These are phyloP conservation scores for Octonoba sinensis DNA, from an alignment of 2,888 invertebrate species.

Conservation along the genomic window DNA sequence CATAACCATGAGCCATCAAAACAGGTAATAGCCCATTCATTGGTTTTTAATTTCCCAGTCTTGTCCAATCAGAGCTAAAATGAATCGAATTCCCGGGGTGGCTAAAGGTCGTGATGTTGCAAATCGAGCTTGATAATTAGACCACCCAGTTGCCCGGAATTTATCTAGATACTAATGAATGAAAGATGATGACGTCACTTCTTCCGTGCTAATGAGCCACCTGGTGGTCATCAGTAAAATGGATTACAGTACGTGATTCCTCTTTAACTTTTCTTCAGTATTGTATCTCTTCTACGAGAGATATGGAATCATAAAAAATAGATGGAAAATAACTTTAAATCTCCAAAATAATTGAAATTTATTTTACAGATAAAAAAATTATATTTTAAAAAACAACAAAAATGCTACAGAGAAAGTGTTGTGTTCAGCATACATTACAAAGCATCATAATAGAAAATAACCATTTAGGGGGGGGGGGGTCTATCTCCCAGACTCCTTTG, in stretches of 20 bases:
- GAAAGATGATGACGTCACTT: conserved; percentile 24
- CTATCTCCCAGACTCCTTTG: too few relatives aligned
- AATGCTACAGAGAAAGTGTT: too few relatives aligned
- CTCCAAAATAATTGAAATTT: too few relatives aligned
- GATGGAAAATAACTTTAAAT: too few relatives aligned
- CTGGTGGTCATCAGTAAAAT: conserved; percentile 20
- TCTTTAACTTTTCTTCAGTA: too few relatives aligned
- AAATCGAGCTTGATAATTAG: conserved; percentile 42
- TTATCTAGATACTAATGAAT: conserved; percentile 18
- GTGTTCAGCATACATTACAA: too few relatives aligned
- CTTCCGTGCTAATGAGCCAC: conserved; percentile 40
- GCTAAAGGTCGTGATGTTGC: conserved; percentile 39
- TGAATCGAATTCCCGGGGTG: conserved; percentile 24
- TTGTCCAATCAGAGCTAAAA: conserved; percentile 17
- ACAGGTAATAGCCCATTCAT: conserved; percentile 34
- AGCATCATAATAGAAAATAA: too few relatives aligned
- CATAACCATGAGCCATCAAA: neutral
- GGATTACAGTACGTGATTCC: neutral
- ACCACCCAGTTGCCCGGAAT: conserved; percentile 50
- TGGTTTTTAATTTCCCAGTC: conserved; percentile 35
- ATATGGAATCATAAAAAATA: too few relatives aligned
- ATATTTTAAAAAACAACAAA: too few relatives aligned
- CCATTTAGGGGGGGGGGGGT: too few relatives aligned
- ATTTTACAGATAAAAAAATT: too few relatives aligned
- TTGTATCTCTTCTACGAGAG: too few relatives aligned